Evolutionary conservation across 2,797 vertebrate species (phyloP).

Genomic region (Buphagus erythrorhynchus): DNA sequence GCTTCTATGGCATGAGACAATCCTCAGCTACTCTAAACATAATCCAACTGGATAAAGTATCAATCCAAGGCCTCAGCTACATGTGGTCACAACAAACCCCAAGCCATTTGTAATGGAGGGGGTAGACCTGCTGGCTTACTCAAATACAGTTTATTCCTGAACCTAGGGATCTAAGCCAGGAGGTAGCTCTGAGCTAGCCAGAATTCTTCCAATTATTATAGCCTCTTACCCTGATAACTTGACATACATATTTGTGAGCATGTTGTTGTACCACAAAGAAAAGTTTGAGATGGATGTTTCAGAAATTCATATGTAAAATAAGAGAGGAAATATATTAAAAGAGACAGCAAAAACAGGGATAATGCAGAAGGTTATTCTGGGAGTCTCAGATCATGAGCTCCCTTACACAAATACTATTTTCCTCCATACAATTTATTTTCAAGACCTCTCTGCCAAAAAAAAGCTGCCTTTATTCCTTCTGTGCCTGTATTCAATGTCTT

Average conservation of each 20-base stretch:
- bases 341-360: not conserved
- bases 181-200: not conserved
- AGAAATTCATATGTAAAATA: not conserved
- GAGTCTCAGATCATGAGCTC: not conserved
- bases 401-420: not conserved
- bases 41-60: not conserved
- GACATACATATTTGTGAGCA: not conserved
- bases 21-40: not conserved
- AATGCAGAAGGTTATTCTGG: not conserved
- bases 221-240: not conserved
- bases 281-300: not conserved
- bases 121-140: not conserved
- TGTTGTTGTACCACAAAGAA: not conserved
- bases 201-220: not conserved
- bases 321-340: not conserved
- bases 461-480: not conserved
- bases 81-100: constrained; percentile 4
- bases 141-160: not conserved
- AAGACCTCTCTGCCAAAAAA: not conserved
- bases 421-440: not conserved
- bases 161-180: not conserved
- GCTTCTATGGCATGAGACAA: constrained; percentile 1
- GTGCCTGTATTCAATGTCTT: not conserved
- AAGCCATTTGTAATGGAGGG: not conserved
- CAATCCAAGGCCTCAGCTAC: not conserved